Evolutionary conservation across 2,888 invertebrate genomes (phyloP).

Genomic region (Drosophila formosana): DNA sequence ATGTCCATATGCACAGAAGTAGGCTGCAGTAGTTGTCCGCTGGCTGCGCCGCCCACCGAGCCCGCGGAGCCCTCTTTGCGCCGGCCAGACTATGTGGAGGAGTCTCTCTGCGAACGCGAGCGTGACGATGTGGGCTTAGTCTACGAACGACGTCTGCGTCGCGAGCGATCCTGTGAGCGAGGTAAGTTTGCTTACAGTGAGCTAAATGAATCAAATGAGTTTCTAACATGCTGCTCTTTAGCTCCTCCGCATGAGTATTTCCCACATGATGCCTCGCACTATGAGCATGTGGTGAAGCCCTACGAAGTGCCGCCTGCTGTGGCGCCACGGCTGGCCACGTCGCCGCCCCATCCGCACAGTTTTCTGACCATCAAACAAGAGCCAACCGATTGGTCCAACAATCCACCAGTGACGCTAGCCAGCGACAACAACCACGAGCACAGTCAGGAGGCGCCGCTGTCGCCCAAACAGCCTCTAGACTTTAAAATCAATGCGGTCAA

Average conservation of each 20-base stretch:
- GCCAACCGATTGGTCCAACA: constrained; percentile 88
- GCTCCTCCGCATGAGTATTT: constrained; percentile 66
- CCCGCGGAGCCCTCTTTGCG: constrained; percentile 55
- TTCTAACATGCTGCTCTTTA: constrained; percentile 1
- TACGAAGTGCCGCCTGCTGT: constrained; percentile 43
- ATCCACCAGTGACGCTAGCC: constrained; percentile 44
- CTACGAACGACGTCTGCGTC: constrained; percentile 66
- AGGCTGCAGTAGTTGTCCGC: constrained; percentile 73
- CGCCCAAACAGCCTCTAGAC: constrained; percentile 80
- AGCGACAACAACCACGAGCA: constrained; percentile 57
- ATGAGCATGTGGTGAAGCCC: constrained; percentile 67
- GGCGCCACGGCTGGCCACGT: constrained; percentile 56
- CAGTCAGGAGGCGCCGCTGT: constrained; percentile 47
- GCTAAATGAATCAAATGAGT: background rate
- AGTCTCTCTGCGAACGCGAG: constrained; percentile 61
- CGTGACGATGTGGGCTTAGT: constrained; percentile 68
- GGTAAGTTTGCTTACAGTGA: constrained; percentile 32
- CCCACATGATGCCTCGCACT: constrained; percentile 63
- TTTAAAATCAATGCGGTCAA: constrained; percentile 77
- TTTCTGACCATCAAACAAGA: constrained; percentile 87
- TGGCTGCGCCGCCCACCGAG: constrained; percentile 60
- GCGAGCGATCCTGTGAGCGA: constrained; percentile 65
- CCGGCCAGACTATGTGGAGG: constrained; percentile 69
- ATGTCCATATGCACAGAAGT: constrained; percentile 77
- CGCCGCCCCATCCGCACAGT: constrained; percentile 73